Evolutionary conservation across 1,140 invertebrate genomes (phyloP), one percentile per base, ranked within the genome.

Genomic region (Drosophila teissieri): DNA sequence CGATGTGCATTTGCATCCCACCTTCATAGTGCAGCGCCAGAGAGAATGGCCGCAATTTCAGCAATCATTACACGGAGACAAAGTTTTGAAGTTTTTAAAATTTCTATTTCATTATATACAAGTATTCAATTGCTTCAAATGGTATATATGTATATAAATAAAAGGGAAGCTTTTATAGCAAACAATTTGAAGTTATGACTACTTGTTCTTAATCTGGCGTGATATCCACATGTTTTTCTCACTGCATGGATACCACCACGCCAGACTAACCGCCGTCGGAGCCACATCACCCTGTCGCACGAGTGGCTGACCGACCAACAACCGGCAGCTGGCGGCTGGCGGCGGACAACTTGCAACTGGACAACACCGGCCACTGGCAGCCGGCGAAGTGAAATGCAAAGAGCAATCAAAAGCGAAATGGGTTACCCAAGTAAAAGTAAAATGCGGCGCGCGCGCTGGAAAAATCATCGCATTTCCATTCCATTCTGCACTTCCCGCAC

Each of bases 1-100:
- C 84, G 83, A 88, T 88, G 83, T 88, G 84, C 83, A 88, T 88
- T 82, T 88, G 80, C 84, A 88, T 88, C 68, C 82, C 68, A 70
- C 65, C 45, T 61, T 37, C 51, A 65, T 34, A 53, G 49, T 54
- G 70, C 63, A 61, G 12, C 17, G 42, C 11, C 17, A 39, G 45
- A 39, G 63, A 60, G 62, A 82, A 81, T 85, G 81, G 57, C 82
- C 64, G 82, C 78, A 85, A 85, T 81, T 78, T 64, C 68, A 52
- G 46, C 3, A 7, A 4, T 2, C 36, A 65, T 24, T 65, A 44
- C 64, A 65, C 64, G 4, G 15, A 2, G 22, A 51, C 12, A 65
- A 60, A 19, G 12, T 15, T 24, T 10, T 45, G 2, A 45, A 8
- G 19, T 46, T 24, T 24, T 14, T 3, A 6, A 19, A 19, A 7